Conservation (phyloP, 2,113 vertebrate genomes). For the Mormoops blainvillei region DNA sequence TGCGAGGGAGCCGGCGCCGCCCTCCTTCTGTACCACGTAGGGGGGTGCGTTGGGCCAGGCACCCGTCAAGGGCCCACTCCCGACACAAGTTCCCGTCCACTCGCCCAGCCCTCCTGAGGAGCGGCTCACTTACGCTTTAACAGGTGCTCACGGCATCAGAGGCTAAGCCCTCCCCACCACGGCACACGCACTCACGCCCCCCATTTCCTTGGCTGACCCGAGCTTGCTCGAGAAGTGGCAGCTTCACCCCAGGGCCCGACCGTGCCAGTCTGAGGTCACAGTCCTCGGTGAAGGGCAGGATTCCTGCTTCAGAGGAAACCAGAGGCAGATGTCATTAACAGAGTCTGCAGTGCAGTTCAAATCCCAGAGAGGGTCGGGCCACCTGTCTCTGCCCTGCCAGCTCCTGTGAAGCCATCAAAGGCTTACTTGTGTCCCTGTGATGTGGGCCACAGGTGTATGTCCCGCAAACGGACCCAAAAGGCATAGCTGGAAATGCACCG, state of each 20-base stretch:
- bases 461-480: conserved; percentile 70
- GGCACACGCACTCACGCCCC: rapidly evolving
- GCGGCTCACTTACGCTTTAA: background rate
- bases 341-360: conserved; percentile 63
- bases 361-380: conserved; percentile 66
- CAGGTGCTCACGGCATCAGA: background rate
- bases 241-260: background rate
- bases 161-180: background rate
- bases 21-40: too few species aligned
- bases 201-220: background rate
- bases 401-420: conserved; percentile 80
- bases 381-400: conserved; percentile 76
- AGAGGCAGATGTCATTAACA: conserved; percentile 27
- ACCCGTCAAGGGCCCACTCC: rapidly evolving
- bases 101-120: background rate
- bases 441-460: conserved; percentile 74
- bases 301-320: conserved; percentile 35
- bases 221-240: background rate
- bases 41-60: rapidly evolving
- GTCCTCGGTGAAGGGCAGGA: conserved; percentile 27
- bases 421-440: conserved; percentile 79
- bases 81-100: rapidly evolving
- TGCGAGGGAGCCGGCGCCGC: too few species aligned
- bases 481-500: conserved; percentile 73
- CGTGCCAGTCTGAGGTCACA: background rate